phyloP scores from a whole-genome alignment of 2,797 vertebrate genomes.

The Catostomus latipinnis region DNA sequence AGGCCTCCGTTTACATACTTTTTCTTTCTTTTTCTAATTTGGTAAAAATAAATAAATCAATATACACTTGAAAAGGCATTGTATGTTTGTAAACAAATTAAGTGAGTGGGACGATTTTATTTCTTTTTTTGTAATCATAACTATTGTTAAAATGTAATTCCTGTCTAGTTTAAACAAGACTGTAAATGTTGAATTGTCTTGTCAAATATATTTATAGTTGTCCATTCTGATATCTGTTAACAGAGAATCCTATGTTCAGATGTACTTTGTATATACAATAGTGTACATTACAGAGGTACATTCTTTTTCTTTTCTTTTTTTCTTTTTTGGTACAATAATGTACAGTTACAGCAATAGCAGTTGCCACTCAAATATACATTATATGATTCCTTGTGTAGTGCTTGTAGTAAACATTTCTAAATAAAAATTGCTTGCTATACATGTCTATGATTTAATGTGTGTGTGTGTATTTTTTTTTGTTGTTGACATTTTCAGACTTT shows the following conservation, averaged over 20 bases:
- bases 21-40: conserved; percentile 32
- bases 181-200: conserved; percentile 76
- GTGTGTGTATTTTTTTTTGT: too few relatives aligned
- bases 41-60: conserved; percentile 72
- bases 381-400: conserved; percentile 86
- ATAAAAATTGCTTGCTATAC: conserved; percentile 82
- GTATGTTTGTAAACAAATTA: conserved; percentile 77
- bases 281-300: conserved; percentile 96
- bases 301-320: conserved; percentile 71
- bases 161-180: conserved; percentile 77
- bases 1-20: conserved; percentile 59
- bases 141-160: conserved; percentile 82
- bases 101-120: conserved; percentile 61
- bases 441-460: background rate
- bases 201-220: conserved; percentile 87
- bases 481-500: too few relatives aligned
- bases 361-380: conserved; percentile 75
- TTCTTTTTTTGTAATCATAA: conserved; percentile 67
- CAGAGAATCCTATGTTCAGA: conserved; percentile 87
- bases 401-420: conserved; percentile 81
- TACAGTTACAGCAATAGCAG: conserved; percentile 72
- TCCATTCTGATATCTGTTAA: conserved; percentile 81
- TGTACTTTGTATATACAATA: conserved; percentile 94
- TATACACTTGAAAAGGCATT: conserved; percentile 76
- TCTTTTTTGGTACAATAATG: conserved; percentile 83